Base-by-base conservation (phyloP, 2,113 vertebrate genomes). In the Oxyura jamaicensis region DNA sequence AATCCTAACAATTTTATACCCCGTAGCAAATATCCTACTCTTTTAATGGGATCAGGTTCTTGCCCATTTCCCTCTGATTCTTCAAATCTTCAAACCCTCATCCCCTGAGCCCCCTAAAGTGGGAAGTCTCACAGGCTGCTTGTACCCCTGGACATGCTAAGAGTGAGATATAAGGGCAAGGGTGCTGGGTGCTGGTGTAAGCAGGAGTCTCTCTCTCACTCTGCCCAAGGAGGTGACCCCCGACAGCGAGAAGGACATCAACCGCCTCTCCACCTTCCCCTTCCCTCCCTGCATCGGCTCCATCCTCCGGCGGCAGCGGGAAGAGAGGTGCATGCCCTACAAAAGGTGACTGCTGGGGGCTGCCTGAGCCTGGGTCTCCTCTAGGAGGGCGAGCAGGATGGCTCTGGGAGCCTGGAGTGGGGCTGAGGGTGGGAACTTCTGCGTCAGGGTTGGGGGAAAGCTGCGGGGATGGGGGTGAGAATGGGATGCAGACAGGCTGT, bases 251-350 rank as follows among this genome's bases (percentile, higher is more conserved):
- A 99, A 98, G 97, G 99, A 99, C 63, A 99, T 99, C 95, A 99
- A 99, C 90, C 98, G 99, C 6, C 98, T 99, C 26, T 99, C 99
- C 55, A 99, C 98, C 15, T 99, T 99, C 69, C 98, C 99, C 19
- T 99, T 99, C 75, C 99, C 99, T 7, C 99, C 99, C 17, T 99
- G 99, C 22, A 94, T 98, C 0, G 99, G 99, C 95, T 99, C 99
- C 96, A 99, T 99, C 94, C 98, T 99, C 73, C 98, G 99, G 6
- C 96, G 99, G 63, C 97, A 98, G 76, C 97, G 97, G 2, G 98
- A 98, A 52, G 97, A 98, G 7, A 97, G 95, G 56, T 97, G 93
- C 1, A 93, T 91, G 11, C 97, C 97, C 56, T 87, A 93, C 42
- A 98, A 98, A 97, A 98, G 98, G 98, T 98, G 75, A 90, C 83